Evolutionary conservation across 2,113 vertebrate genomes (phyloP), one percentile per base, ranked within the genome.

Genomic region (Elachura formosa): DNA sequence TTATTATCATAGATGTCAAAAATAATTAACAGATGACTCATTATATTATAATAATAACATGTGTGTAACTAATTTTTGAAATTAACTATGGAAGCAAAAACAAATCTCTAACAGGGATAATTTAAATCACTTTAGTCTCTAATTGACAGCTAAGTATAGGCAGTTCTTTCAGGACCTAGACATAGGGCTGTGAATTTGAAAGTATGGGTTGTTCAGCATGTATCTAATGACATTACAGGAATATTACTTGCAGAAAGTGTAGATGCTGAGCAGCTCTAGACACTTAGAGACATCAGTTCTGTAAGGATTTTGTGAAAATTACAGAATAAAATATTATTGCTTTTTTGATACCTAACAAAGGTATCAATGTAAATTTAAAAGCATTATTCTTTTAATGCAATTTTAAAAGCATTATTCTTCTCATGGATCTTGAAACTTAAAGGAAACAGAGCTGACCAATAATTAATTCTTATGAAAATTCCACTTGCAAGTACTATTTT

Each of bases 11-110:
- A 74, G 38, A 85, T 71, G 77, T 93, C 66, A 95, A 93, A 92
- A 92, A 92, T 89, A 95, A 89, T 93, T 89, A 95, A 87, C 74
- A 89, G 84, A 93, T 79, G 61, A 96, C 52, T 94, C 62, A 64
- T 91, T 89, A 52, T 89, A 52, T 78, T 93, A 34, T 67, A 84
- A 85, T 85, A 78, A 91, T 93, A 75, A 48, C 56, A 64, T 78
- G 81, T 52, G 19, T 89, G 52, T 87, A 93, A 89, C 63, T 78
- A 3, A 61, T 80, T 84, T 78, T 72, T 87, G 2, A 87, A 79
- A 49, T 90, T 1, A 95, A 45, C 36, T 84, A 49, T 6, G 12
- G 62, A 82, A 90, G 56, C 17, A 67, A 82, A 95, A 95, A 45
- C 56, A 89, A 93, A 75, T 69, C 15, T 92, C 66, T 68, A 89